phyloP scores from a whole-genome alignment of 2,113 vertebrate genomes.

The Planiliza haematocheilus region DNA sequence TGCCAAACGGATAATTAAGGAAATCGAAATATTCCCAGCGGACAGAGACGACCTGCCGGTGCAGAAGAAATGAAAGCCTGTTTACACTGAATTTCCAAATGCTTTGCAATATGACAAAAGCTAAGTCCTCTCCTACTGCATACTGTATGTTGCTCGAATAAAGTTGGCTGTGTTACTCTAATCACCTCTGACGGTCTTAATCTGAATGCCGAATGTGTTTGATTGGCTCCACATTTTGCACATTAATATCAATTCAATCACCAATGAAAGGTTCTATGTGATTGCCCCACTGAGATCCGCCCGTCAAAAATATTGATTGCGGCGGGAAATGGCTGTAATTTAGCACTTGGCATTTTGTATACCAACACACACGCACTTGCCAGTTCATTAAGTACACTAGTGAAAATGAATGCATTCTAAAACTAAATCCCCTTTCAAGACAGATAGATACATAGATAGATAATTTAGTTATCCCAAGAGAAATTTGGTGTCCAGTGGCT shows the following conservation, averaged over 20 bases:
- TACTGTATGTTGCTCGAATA: constrained; percentile 40
- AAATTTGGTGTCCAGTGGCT: too few species aligned
- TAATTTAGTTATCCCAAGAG: too few species aligned
- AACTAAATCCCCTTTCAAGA: too few species aligned
- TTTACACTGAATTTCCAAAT: constrained; percentile 1
- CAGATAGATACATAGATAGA: too few species aligned
- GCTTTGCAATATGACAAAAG: neutral
- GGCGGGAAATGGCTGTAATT: constrained; percentile 4
- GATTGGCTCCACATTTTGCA: neutral
- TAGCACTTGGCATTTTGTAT: neutral
- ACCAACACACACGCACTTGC: neutral
- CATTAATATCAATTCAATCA: neutral
- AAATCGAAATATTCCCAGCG: constrained; percentile 86
- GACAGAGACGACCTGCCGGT: constrained; percentile 84
- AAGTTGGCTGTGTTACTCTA: constrained; percentile 16
- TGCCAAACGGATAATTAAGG: constrained; percentile 88
- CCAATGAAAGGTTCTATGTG: constrained; percentile 11
- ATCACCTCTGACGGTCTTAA: neutral
- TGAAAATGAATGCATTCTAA: too few species aligned
- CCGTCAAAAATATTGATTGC: constrained; percentile 17
- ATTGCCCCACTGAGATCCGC: constrained; percentile 12
- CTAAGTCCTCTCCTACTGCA: neutral
- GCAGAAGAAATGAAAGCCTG: constrained; percentile 29
- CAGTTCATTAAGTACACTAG: too few species aligned
- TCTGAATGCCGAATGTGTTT: constrained; percentile 11